Percentiles rank a stretch among this genome's conserved stretches.
These are phyloP conservation scores for Diglossa cyanea DNA, from an alignment of 2,797 vertebrate genomes.

Conservation along the genomic window DNA sequence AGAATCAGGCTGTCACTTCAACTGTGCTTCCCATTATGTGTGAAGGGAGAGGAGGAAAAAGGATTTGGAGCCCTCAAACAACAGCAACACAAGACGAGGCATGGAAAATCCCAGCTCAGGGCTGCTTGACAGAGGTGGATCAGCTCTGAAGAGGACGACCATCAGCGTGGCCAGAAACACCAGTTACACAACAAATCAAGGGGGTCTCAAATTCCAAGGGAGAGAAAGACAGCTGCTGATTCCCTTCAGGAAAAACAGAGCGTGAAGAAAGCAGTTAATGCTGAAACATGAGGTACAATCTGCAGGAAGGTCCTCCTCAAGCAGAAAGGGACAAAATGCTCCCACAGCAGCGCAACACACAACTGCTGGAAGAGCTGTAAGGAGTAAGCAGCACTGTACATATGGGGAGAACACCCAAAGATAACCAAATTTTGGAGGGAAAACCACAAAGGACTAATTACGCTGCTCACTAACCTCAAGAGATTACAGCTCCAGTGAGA, in stretches of 20 bases:
- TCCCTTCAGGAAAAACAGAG: not conserved
- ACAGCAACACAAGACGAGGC: not conserved
- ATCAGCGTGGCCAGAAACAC: not conserved
- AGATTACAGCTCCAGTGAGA: not conserved
- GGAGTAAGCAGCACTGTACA: not conserved
- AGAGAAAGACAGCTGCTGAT: not conserved
- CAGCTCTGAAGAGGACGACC: not conserved
- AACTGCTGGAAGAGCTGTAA: not conserved
- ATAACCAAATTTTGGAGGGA: slow-evolving; percentile 17
- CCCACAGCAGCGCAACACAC: not conserved
- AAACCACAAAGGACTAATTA: slow-evolving; percentile 33
- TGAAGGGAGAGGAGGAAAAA: not conserved
- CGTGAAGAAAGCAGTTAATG: not conserved
- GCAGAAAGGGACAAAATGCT: not conserved
- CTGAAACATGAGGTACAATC: not conserved
- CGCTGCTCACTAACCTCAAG: not conserved
- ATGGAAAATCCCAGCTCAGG: not conserved
- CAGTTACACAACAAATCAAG: not conserved
- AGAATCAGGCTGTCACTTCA: not conserved
- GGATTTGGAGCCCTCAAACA: not conserved
- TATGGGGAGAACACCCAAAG: not conserved
- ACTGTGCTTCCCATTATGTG: not conserved
- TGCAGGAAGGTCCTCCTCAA: not conserved
- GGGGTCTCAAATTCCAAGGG: not conserved
- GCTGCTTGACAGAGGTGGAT: not conserved